A percentile compares a stretch with the other conserved stretches of the same genome.
Conservation (phyloP, 2,113 vertebrate species). For the Gracilinanus agilis region DNA sequence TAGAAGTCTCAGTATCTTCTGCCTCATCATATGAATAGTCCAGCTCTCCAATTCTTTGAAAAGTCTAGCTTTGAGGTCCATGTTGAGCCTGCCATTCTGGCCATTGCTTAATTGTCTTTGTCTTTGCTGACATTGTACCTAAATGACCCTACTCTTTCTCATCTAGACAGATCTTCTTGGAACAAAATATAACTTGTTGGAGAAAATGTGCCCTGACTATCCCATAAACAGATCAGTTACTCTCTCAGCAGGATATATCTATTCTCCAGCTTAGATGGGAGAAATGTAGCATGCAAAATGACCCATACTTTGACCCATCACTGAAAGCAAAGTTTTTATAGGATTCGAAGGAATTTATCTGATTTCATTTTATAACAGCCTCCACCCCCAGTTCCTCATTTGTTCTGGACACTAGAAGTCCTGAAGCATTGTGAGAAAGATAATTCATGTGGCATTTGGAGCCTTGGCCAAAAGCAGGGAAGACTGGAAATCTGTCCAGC, state of each 20-base stretch:
- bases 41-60: not conserved
- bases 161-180: not conserved
- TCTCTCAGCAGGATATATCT: not conserved
- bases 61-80: not conserved
- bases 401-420: not conserved
- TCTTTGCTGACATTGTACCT: not conserved
- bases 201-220: not conserved
- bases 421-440: not conserved
- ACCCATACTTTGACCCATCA: not conserved
- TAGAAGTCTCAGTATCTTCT: not conserved
- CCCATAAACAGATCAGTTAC: not conserved
- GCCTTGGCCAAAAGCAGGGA: not conserved
- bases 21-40: not conserved
- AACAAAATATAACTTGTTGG: not conserved
- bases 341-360: not conserved
- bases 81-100: not conserved
- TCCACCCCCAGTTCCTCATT: not conserved
- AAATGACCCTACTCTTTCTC: not conserved
- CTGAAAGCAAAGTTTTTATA: not conserved
- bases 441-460: not conserved
- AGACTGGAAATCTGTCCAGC: not conserved
- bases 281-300: not conserved
- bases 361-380: not conserved
- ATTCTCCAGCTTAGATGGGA: too few relatives aligned
- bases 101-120: not conserved